Base-by-base conservation (phyloP, 1,140 invertebrate genomes). In the Leptonema lineaticorne region DNA sequence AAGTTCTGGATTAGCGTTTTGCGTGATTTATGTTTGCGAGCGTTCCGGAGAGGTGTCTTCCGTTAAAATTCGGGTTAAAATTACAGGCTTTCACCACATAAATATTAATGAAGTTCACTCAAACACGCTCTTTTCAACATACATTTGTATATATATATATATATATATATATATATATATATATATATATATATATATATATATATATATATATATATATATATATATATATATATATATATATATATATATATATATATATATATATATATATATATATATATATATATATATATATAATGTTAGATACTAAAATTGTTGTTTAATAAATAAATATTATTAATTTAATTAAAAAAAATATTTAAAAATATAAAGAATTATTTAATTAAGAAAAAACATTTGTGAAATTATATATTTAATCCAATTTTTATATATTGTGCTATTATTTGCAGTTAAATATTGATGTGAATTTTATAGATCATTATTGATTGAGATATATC, bases 61-160 rank as follows among this genome's bases (percentile, higher is more conserved):
- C 50, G 50, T 53, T 26, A 53, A 26, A 53, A 53, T 53, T 53
- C 50, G 50, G 50, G 50, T 53, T 53, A 26, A 53, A 53, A 53
- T 53, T 53, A 53, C 24, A 26, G 50, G 20, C 50, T 24, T 53
- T 26, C 50, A 22, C 37, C 20, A 18, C 46, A 48, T 53, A 53
- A 53, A 53, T 53, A 53, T 53, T 53, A 53, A 53, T 53, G 50
- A 53, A 53, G 18, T 18, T 24, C 11, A 7, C 20, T 53, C 50
- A 24, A 7, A 41, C 16, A 16, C 16, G 2, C 1, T 9, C 9
- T 11, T 41, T 5, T 33, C 11, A 41, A 11, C 37, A 1, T 33
- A 33, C 5, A 6, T 33, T 6, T 33, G 11, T 33, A 33, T 33
- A 33, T 33, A 33, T 33, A 33, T 33, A 33, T 33, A 33, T 33